phyloP scores from a whole-genome alignment of 2,888 invertebrate species.

The Acleris cristana region DNA sequence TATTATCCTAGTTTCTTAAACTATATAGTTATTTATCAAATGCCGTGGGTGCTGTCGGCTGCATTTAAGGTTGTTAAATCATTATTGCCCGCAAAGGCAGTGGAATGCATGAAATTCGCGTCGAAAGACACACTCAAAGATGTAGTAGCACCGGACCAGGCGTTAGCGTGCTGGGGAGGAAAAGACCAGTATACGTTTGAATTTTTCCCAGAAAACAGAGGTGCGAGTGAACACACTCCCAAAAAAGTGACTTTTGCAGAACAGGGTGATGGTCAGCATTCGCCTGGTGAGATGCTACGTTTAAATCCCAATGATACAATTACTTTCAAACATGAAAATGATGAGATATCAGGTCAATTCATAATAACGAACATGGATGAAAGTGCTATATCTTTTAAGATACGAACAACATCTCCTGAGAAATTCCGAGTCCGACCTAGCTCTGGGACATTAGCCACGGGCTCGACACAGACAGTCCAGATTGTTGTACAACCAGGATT shows the following conservation, averaged over 20 bases:
- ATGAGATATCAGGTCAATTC: conserved; percentile 87
- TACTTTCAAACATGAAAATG: conserved; percentile 86
- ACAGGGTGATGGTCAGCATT: conserved; percentile 67
- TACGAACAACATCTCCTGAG: conserved; percentile 97
- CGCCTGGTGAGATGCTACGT: conserved; percentile 83
- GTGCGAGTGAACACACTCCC: conserved; percentile 64
- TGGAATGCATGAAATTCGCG: conserved; percentile 94
- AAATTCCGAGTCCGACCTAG: conserved; percentile 97
- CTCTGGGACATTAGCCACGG: conserved; percentile 88
- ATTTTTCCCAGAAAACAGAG: conserved; percentile 86
- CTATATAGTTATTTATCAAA: conserved; percentile 95
- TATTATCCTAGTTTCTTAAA: conserved; percentile 95
- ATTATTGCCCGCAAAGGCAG: conserved; percentile 93
- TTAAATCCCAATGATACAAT: conserved; percentile 88
- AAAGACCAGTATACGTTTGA: conserved; percentile 88
- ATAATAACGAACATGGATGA: conserved; percentile 88
- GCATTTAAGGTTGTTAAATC: conserved; percentile 96
- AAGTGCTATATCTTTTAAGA: conserved; percentile 84
- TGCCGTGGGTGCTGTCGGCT: conserved; percentile 97
- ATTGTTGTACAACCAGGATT: conserved; percentile 91
- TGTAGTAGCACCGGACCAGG: conserved; percentile 89
- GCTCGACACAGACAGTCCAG: conserved; percentile 85
- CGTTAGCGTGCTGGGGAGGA: conserved; percentile 92
- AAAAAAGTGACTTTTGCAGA: conserved; percentile 78
- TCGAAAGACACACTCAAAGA: conserved; percentile 89